Percentiles rank a stretch among this genome's conserved stretches.
These are phyloP conservation scores for Crypturellus undulatus DNA, from an alignment of 2,113 vertebrate genomes.

Conservation along the genomic window DNA sequence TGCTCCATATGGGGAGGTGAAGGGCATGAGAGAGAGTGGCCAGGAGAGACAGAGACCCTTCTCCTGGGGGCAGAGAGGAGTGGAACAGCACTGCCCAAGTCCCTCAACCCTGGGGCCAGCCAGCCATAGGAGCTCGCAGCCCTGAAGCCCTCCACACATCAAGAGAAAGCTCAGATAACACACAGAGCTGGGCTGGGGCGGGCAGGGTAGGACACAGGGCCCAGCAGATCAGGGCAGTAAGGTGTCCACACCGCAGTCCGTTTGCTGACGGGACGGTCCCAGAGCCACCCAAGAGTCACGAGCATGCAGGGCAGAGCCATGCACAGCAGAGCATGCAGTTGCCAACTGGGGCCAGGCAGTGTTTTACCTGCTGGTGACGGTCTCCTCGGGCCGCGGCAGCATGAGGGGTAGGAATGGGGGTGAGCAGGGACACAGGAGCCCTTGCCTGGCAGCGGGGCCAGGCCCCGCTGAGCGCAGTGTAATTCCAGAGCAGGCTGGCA, in stretches of 20 bases:
- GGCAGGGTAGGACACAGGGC: not conserved
- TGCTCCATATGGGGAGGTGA: too few relatives aligned
- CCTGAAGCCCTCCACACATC: too few relatives aligned
- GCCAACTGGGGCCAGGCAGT: fast-evolving
- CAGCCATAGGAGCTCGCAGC: not conserved
- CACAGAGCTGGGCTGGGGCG: not conserved
- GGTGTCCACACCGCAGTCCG: fast-evolving
- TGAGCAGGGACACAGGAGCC: constrained; percentile 13
- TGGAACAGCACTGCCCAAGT: not conserved
- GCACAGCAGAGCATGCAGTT: constrained; percentile 51
- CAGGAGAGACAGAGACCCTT: not conserved
- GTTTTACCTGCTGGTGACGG: constrained; percentile 64
- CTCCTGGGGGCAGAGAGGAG: not conserved
- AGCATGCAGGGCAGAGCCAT: constrained; percentile 46
- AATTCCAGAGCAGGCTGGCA: not conserved
- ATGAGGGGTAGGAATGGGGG: constrained; percentile 54
- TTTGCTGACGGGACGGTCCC: not conserved
- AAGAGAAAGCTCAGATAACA: not conserved
- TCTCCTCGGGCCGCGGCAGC: constrained; percentile 55
- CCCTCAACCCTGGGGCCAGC: too few relatives aligned
- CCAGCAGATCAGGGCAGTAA: not conserved
- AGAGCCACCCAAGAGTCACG: fast-evolving
- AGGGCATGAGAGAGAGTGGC: too few relatives aligned
- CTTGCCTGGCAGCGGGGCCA: not conserved
- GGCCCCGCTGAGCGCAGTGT: fast-evolving